These are phyloP conservation scores for Prunella himalayana DNA, from an alignment of 2,113 vertebrate species.

Conservation along the genomic window DNA sequence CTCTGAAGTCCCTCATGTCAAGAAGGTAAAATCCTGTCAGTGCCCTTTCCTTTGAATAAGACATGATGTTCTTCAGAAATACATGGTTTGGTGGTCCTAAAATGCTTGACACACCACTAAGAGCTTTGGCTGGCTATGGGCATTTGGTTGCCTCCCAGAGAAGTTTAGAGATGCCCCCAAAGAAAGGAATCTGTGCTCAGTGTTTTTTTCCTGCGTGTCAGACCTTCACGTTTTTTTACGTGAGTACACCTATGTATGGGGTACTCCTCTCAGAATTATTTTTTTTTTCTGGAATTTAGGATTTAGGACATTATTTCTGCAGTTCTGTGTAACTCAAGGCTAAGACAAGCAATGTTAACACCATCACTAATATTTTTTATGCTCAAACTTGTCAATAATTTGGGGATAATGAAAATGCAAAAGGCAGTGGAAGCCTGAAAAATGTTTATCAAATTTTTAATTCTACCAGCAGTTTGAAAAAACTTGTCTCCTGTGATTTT, in stretches of 20 bases:
- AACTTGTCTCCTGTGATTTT: neutral
- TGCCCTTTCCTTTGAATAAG: neutral
- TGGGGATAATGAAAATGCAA: neutral
- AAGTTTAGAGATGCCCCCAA: neutral
- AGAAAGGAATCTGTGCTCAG: neutral
- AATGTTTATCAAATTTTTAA: neutral
- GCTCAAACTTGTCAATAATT: neutral
- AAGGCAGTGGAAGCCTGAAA: neutral
- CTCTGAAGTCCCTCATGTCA: neutral
- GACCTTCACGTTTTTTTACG: neutral
- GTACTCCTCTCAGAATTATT: neutral
- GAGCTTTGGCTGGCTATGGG: neutral
- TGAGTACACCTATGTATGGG: rapidly evolving
- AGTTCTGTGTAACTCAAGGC: neutral
- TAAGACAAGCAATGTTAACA: neutral
- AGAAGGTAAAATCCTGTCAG: neutral
- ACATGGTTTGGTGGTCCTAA: neutral
- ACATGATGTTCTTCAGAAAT: neutral
- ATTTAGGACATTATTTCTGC: neutral
- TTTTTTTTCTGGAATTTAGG: neutral
- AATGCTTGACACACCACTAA: neutral
- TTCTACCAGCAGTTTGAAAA: neutral
- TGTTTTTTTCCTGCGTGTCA: neutral
- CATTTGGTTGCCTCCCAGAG: neutral
- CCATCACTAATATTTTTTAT: neutral